Percentiles rank a stretch among this genome's conserved stretches.
These are phyloP conservation scores for Pantherophis alleghaniensis DNA, from an alignment of 2,797 vertebrate genomes.

Conservation along the genomic window DNA sequence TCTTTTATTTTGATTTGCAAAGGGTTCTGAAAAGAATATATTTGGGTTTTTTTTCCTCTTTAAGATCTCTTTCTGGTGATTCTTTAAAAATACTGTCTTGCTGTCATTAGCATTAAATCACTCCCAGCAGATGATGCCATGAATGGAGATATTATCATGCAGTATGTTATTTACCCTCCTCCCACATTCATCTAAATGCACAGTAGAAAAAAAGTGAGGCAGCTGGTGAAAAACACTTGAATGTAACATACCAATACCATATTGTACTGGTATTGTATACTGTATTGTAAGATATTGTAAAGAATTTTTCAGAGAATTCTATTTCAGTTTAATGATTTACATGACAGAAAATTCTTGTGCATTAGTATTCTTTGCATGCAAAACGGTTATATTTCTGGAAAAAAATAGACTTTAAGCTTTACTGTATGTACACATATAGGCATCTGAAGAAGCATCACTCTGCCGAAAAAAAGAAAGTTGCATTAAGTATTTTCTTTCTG, in stretches of 20 bases:
- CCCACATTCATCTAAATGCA: slow-evolving; percentile 47
- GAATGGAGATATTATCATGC: slow-evolving; percentile 64
- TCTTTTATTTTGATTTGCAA: slow-evolving; percentile 54
- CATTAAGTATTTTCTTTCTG: neutral
- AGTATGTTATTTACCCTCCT: slow-evolving; percentile 63
- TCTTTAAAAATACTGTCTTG: slow-evolving; percentile 49
- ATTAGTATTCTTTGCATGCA: neutral
- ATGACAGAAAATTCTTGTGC: neutral
- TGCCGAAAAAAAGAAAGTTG: neutral
- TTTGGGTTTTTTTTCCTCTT: slow-evolving; percentile 22
- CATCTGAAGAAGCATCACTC: neutral
- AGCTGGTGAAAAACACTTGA: neutral
- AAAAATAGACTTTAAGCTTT: neutral
- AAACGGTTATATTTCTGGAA: neutral
- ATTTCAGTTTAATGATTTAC: neutral
- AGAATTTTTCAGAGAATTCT: neutral
- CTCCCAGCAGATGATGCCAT: slow-evolving; percentile 58
- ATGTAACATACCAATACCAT: neutral
- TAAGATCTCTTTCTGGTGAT: slow-evolving; percentile 44
- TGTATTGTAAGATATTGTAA: no score
- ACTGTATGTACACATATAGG: neutral
- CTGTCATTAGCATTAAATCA: slow-evolving; percentile 54
- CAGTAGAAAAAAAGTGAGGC: slow-evolving; percentile 14
- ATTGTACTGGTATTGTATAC: no score
- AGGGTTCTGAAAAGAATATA: slow-evolving; percentile 33